Evolutionary conservation across 2,113 vertebrate genomes (phyloP).

Genomic region (Pardalotus punctatus): DNA sequence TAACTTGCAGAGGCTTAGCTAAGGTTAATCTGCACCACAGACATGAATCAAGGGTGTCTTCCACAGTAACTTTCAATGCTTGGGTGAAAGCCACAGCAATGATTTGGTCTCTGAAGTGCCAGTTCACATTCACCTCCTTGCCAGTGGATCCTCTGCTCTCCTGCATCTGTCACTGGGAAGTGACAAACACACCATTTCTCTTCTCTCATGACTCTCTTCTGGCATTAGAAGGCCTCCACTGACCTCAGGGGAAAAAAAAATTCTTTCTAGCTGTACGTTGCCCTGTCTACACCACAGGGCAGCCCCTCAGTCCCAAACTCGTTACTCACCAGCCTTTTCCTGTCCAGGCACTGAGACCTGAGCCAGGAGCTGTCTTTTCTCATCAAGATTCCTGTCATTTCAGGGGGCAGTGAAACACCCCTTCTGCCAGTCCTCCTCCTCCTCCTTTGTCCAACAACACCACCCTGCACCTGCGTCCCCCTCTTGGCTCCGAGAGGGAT

Average conservation of each 20-base stretch:
- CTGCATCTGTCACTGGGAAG: accelerated
- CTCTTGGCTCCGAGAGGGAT: background rate
- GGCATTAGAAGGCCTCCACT: background rate
- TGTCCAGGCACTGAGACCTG: background rate
- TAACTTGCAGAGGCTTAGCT: background rate
- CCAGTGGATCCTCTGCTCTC: background rate
- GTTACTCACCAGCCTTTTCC: background rate
- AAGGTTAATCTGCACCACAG: background rate
- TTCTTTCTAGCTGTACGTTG: background rate
- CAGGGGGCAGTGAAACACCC: background rate
- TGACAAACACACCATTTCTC: background rate
- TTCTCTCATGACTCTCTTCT: background rate
- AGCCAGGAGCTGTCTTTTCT: background rate
- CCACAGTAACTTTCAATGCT: background rate
- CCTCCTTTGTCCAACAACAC: background rate
- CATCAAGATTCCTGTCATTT: background rate
- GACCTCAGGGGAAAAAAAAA: accelerated
- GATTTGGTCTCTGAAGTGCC: background rate
- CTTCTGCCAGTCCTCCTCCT: background rate
- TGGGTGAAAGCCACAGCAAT: background rate
- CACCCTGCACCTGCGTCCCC: background rate
- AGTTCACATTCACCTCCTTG: background rate
- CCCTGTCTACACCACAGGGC: background rate
- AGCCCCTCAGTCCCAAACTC: background rate
- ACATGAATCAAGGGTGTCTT: background rate